phyloP scores from a whole-genome alignment of 2,888 invertebrate genomes.

The Blera fallax region DNA sequence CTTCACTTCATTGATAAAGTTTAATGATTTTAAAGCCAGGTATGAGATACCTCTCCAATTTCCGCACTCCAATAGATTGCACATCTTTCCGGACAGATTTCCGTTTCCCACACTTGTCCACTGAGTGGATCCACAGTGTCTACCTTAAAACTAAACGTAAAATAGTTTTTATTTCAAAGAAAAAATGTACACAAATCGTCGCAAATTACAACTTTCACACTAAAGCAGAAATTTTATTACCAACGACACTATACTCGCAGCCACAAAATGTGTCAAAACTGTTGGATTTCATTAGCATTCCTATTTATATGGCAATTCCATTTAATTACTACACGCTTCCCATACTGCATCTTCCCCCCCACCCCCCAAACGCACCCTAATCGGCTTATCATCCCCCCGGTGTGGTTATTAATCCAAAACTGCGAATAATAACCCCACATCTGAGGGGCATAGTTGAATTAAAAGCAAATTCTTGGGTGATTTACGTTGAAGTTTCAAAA shows the following conservation, averaged over 20 bases:
- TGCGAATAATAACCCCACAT: neutral
- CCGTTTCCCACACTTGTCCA: no score
- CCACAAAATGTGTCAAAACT: slow-evolving; percentile 32
- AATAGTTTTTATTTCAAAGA: no score
- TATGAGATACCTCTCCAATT: no score
- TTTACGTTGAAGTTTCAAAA: neutral
- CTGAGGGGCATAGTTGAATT: neutral
- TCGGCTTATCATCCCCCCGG: neutral
- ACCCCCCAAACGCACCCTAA: neutral
- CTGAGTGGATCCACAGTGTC: no score
- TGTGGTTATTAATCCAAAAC: slow-evolving; percentile 1
- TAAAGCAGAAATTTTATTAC: neutral
- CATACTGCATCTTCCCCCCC: neutral
- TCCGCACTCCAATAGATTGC: no score
- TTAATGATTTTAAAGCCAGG: no score
- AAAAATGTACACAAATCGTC: neutral
- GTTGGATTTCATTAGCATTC: slow-evolving; percentile 18
- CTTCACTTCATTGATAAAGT: no score
- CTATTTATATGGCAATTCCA: slow-evolving; percentile 3
- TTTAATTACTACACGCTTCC: slow-evolving; percentile 3
- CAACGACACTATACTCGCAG: neutral
- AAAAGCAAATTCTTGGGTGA: neutral
- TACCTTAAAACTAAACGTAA: no score
- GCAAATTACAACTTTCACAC: neutral
- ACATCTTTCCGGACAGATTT: no score